These are phyloP conservation scores for Phengaris alcon DNA, from an alignment of 2,888 invertebrate genomes.

Conservation along the genomic window DNA sequence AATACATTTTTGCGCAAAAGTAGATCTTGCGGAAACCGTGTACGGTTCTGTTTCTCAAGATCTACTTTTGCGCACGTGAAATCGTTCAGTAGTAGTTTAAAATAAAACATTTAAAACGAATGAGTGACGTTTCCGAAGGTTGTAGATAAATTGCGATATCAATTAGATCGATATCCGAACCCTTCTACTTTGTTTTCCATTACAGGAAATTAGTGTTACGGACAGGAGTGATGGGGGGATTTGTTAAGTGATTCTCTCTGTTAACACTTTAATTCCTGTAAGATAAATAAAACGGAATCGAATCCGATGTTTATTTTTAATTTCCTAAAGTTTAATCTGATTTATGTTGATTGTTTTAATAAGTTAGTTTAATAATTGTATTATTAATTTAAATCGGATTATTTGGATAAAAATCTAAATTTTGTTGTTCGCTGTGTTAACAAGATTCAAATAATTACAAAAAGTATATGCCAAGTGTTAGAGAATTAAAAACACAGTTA, in stretches of 20 bases:
- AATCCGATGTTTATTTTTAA: not conserved
- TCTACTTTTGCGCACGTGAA: too few relatives aligned
- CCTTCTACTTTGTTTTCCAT: constrained; percentile 44
- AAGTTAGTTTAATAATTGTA: not conserved
- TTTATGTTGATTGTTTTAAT: constrained; percentile 1
- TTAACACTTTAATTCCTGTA: constrained; percentile 39
- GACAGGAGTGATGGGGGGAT: constrained; percentile 45
- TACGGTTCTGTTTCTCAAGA: too few relatives aligned
- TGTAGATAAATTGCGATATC: constrained; percentile 29
- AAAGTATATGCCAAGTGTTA: too few relatives aligned
- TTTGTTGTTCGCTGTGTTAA: too few relatives aligned
- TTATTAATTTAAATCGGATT: not conserved
- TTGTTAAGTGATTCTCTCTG: constrained; percentile 43
- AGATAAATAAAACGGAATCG: constrained; percentile 42
- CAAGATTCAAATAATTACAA: too few relatives aligned
- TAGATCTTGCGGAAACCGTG: too few relatives aligned
- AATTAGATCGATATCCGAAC: constrained; percentile 32
- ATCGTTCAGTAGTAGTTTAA: too few relatives aligned
- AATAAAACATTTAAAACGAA: not conserved
- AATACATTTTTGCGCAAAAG: too few relatives aligned
- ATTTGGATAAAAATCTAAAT: not conserved
- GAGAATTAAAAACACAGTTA: too few relatives aligned
- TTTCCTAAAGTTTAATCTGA: constrained; percentile 10
- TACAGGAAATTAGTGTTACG: constrained; percentile 46
- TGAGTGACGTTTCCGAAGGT: not conserved